Base-by-base conservation (phyloP, 2,113 vertebrate genomes). In the Hassar affinis region DNA sequence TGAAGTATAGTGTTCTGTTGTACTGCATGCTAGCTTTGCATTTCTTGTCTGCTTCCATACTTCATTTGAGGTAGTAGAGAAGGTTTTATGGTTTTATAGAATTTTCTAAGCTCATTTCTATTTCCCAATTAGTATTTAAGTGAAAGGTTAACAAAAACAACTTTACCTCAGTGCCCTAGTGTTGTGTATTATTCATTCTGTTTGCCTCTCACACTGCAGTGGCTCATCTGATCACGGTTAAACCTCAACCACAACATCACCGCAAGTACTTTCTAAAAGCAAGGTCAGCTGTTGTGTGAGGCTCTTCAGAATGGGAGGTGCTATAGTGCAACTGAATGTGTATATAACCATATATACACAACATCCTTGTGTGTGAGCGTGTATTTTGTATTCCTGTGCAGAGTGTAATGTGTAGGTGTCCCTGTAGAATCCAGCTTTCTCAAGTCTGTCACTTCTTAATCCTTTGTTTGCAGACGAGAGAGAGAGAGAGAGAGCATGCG, bases 381-480 rank as follows among this genome's bases (percentile, higher is more conserved):
- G 49, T 79, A 10, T 71, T 25, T 12, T 77, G n/a, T 72, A 35
- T 59, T 54, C 30, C 64, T 71, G 56, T 69, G 42, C 38, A 84
- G 54, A 79, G 35, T 71, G 27, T 49, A 84, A 52, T 80, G 30
- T 47, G 54, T 62, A 45, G 47, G 69, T 61, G 69, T 54, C 82
- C 33, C 82, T 66, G 22, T n/a, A 54, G 80, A 54, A 9, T 76
- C 38, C 27, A 61, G 25, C 66, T 56, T 33, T 56, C 35, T 74
- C 45, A 52, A 49, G 69, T 82, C 80, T 78, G 74, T 84, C 75
- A 42, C 78, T 15, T 79, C 77, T 64, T 74, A 75, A 82, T 59
- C 68, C 54, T 74, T 82, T 74, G 38, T 61, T 81, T n/a, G n/a
- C 7, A 49, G 25, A 35, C 0, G 71, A 51, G 25, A 49, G 5